Conservation (phyloP, 2,113 vertebrate genomes). For the Gulo gulo region DNA sequence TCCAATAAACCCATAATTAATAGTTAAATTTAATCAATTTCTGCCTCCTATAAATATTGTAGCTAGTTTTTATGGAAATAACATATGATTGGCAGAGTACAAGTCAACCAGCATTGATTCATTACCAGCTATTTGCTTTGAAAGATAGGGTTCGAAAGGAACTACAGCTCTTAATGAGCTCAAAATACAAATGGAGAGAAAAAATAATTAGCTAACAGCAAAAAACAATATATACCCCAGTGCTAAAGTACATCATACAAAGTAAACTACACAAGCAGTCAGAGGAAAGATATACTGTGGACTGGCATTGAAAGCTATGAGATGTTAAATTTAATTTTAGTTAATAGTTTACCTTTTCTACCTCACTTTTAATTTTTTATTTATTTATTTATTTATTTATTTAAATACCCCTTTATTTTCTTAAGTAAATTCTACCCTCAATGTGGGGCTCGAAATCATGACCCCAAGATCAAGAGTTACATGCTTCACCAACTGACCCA, state of each 20-base stretch:
- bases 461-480: not conserved
- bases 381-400: not conserved
- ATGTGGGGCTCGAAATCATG: not conserved
- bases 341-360: not conserved
- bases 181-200: not conserved
- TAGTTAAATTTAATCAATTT: constrained; percentile 7
- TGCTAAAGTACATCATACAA: not conserved
- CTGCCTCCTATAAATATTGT: not conserved
- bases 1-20: not conserved
- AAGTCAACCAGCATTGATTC: not conserved
- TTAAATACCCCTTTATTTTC: not conserved
- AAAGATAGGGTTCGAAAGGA: not conserved
- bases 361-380: not conserved
- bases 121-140: not conserved
- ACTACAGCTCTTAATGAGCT: not conserved
- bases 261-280: not conserved
- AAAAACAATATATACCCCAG: not conserved
- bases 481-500: not conserved
- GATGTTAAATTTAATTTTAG: not conserved
- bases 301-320: not conserved
- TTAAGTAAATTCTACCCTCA: not conserved
- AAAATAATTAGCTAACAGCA: not conserved
- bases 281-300: not conserved
- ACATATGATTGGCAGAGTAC: not conserved
- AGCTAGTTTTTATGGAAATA: not conserved